Percentiles rank a stretch among this genome's conserved stretches.
phyloP scores from a whole-genome alignment of 2,888 invertebrate species.

The Troglohyphantes excavatus region DNA sequence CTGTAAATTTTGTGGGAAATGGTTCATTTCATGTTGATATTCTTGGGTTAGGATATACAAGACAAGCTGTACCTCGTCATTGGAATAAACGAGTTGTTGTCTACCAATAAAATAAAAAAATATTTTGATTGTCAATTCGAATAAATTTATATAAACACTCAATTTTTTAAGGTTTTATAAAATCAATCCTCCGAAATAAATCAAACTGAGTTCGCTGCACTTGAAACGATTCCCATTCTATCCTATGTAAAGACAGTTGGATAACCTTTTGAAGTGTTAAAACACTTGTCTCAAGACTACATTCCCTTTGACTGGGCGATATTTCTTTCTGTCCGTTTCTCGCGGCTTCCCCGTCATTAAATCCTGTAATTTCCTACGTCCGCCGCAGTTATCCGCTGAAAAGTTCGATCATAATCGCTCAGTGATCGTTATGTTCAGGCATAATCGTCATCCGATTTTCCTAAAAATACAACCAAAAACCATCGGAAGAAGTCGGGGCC shows the following conservation, averaged over 20 bases:
- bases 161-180: no score
- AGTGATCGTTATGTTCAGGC: constrained; percentile 35
- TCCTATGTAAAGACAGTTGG: neutral
- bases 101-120: no score
- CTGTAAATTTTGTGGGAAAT: no score
- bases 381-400: constrained; percentile 49
- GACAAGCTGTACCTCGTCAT: no score
- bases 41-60: no score
- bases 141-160: no score
- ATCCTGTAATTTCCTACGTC: constrained; percentile 44
- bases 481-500: neutral
- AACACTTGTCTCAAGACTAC: constrained; percentile 24
- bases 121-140: no score
- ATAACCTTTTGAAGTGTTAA: neutral
- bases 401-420: constrained; percentile 48
- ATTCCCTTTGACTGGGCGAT: neutral
- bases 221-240: no score
- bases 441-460: constrained; percentile 26
- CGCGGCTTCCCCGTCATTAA: neutral
- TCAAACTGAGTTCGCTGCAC: no score
- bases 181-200: no score
- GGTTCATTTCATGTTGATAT: no score
- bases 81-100: no score
- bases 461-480: constrained; percentile 42
- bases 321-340: neutral